Evolutionary conservation across 2,888 invertebrate species (phyloP).

Genomic region (Xiphydria camelus): DNA sequence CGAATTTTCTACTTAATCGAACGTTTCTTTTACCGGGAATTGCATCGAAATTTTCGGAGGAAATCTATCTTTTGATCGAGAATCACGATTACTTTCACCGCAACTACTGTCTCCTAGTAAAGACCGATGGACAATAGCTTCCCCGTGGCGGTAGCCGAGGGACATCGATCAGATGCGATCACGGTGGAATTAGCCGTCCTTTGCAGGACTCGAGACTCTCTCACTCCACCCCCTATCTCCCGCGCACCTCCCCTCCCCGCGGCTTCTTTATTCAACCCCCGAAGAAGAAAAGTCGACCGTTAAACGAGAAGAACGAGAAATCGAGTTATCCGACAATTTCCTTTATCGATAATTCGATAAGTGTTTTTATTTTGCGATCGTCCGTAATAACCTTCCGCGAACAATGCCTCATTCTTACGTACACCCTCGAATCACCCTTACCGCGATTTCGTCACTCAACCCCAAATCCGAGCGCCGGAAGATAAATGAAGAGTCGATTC

Average conservation of each 20-base stretch:
- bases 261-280: constrained; percentile 5
- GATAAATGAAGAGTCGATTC: constrained; percentile 20
- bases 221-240: constrained; percentile 13
- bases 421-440: too few relatives aligned
- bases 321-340: background rate
- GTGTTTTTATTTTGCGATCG: too few relatives aligned
- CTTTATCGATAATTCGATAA: too few relatives aligned
- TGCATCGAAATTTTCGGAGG: too few relatives aligned
- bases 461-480: constrained; percentile 22
- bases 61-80: too few relatives aligned
- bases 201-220: constrained; percentile 46
- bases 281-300: constrained; percentile 20
- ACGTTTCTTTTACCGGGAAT: too few relatives aligned
- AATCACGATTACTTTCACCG: too few relatives aligned
- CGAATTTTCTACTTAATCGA: too few relatives aligned
- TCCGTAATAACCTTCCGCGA: too few relatives aligned
- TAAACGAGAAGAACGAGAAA: constrained; percentile 10
- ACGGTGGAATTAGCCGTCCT: constrained; percentile 56
- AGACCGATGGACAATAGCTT: constrained; percentile 30
- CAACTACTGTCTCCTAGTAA: too few relatives aligned
- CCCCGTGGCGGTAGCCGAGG: constrained; percentile 32
- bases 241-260: background rate
- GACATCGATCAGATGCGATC: constrained; percentile 57
- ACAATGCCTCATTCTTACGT: too few relatives aligned
- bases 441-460: too few relatives aligned